Base-by-base conservation (phyloP, 2,797 vertebrate genomes). In the Chloroceryle amazona region DNA sequence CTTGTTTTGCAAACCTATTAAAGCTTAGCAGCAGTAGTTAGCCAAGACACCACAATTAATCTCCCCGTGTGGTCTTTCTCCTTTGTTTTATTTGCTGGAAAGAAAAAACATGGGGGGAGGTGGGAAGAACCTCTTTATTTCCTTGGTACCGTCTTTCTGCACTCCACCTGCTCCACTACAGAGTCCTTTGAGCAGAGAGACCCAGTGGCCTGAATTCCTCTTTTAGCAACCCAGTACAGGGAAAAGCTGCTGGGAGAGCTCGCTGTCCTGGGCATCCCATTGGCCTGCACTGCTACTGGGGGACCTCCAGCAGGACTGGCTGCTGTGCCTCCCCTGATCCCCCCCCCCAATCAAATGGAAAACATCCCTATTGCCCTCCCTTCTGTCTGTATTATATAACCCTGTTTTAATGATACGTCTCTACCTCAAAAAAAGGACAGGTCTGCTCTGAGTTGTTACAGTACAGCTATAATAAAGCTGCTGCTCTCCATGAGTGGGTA, bases 1-100 rank as follows among this genome's bases (percentile, higher is more conserved):
- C 71, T 83, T 83, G 46, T 51, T 92, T 85, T 91, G 54, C 35
- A 76, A 89, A 72, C 54, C 47, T 72, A 21, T 81, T 63, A 74
- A 89, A 72, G 81, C 84, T 89, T 41, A 92, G 87, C 57, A 86
- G 70, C 61, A 86, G 80, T 10, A 58, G 60, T 84, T 91, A 63
- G 33, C 76, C 52, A 39, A 76, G 67, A 26, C 55, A 51, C 44
- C 75, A 42, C 11, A 15, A 44, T 58, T 75, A 37, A 66, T 79
- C 74, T 73, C 37, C 42, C 60, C 26, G 33, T 76, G 86, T 42
- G 89, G 70, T 93, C 83, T 71, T 51, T 61, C 44, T 29, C 35
- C 49, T 91, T 72, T 74, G 46, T 17, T 67, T 73, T 41, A 26
- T 39, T 75, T 86, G 61, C 29, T 39, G 58, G 42, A 58, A 22